Base-by-base conservation (phyloP, 2,113 vertebrate genomes). In the Poecile atricapillus region DNA sequence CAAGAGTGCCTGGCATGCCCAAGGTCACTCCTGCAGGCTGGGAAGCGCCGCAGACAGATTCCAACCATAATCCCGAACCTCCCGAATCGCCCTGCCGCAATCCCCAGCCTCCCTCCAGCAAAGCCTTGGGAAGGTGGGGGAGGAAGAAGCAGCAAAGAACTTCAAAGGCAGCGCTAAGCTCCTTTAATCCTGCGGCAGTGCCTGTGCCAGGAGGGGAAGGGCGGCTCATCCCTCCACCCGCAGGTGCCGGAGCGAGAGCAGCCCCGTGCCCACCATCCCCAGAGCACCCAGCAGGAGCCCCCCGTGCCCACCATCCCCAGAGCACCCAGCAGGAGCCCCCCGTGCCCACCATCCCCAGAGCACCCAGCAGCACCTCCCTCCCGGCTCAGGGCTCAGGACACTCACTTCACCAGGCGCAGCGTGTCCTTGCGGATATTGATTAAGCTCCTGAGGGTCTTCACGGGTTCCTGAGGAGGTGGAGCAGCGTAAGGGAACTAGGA, bases 381-480 rank as follows among this genome's bases (percentile, higher is more conserved):
- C 30, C 5, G 41, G 43, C 64, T 39, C 78, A 0, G 1, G 5
- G 46, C 37, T 0, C 0, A 1, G 39, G 62, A 17, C 46, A 97
- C 98, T 97, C 96, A 99, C 99, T 98, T 98, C 93, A 99, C 99
- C 0, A 99, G 98, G 67, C 99, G 98, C 85, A 99, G 98, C 0
- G 99, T 99, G 98, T 99, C 99, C 97, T 99, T 99, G 28, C 99
- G 99, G 97, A 99, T 99, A 96, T 99, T 99, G 97, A 99, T 98
- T 89, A 99, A 98, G 91, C 99, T 99, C 95, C 99, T 98, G 92
- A 99, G 97, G 5, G 99, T 99, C 98, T 99, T 99, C 82, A 99
- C 99, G 2, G 99, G 99, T 94, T 99, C 99, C 83, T 99, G 99
- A 97, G 99, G 99, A 68, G 99, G 99, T 65, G 99, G 99, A 64